Base-by-base conservation (phyloP, 2,797 vertebrate genomes). In the Xerus rutilus region DNA sequence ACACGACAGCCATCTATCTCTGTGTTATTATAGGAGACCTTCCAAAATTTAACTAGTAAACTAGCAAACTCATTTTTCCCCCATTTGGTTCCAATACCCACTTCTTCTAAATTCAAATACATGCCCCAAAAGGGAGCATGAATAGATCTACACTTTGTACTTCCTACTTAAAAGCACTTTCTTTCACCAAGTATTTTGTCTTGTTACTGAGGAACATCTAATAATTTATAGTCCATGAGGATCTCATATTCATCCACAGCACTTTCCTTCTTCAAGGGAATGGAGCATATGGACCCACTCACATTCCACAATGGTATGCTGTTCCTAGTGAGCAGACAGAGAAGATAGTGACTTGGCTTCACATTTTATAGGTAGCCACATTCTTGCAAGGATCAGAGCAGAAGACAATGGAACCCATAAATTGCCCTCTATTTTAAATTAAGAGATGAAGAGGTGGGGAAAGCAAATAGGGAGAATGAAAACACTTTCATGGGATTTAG, bases 21-120 rank as follows among this genome's bases (percentile, higher is more conserved):
- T 87, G 8, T 4, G 9, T 54, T 97, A 12, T 93, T 97, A 73
- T 28, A 78, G 35, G 70, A 83, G 49, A 77, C 12, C 21, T 64
- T 94, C 17, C 0, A 57, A 95, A 94, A 94, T 2, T 32, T 76
- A 95, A 76, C 65, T 72, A 82, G 4, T 28, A 0, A 47, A 95
- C 87, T 85, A 83, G 7, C 28, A 97, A 95, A 96, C 23, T 7
- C 92, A 23, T 10, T 23, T 2, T 7, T 6, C 52, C 83, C n/a
- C n/a, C 39, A 39, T 76, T 96, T 92, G 4, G 0, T 9, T 96
- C 13, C n/a, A 21, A 84, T 95, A n/a, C 73, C 62, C 97, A 62
- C n/a, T 94, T 64, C 57, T 94, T 74, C 85, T 28, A 90, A 97
- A 96, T 89, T 95, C 35, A 92, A 95, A 28, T 21, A 81, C 93